Evolutionary conservation across 2,888 invertebrate species (phyloP).

Genomic region (Podotricha telesiphe): DNA sequence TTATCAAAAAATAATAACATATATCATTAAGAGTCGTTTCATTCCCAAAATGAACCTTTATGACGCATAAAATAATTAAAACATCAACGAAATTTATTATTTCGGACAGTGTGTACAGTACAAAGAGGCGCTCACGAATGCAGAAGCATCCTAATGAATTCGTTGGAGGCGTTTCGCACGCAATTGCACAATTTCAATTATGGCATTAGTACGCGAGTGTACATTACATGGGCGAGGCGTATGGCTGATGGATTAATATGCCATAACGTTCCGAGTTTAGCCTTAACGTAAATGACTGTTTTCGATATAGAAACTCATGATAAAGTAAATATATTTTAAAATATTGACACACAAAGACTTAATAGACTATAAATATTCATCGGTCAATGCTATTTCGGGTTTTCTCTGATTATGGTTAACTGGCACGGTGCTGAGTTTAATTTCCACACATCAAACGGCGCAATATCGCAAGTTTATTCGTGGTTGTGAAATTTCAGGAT

Average conservation of each 20-base stretch:
- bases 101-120: slow-evolving; percentile 58
- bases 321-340: slow-evolving; percentile 15
- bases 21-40: not conserved
- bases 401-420: slow-evolving; percentile 59
- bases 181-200: slow-evolving; percentile 85
- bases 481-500: slow-evolving; percentile 67
- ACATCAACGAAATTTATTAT: slow-evolving; percentile 67
- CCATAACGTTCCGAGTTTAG: slow-evolving; percentile 24
- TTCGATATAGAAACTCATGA: not conserved
- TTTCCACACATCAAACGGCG: slow-evolving; percentile 69
- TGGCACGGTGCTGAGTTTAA: slow-evolving; percentile 54
- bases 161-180: slow-evolving; percentile 78
- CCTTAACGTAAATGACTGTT: not conserved
- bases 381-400: slow-evolving; percentile 46
- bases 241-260: slow-evolving; percentile 45
- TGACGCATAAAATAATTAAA: slow-evolving; percentile 68
- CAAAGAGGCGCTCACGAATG: slow-evolving; percentile 61
- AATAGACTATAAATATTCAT: slow-evolving; percentile 55
- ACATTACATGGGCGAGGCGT: slow-evolving; percentile 50
- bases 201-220: slow-evolving; percentile 76
- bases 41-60: slow-evolving; percentile 35
- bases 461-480: slow-evolving; percentile 70
- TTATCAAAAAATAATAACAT: slow-evolving; percentile 2
- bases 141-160: slow-evolving; percentile 79
- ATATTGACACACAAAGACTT: slow-evolving; percentile 28